These are phyloP conservation scores for Amyelois transitella DNA, from an alignment of 1,140 invertebrate genomes.

Conservation along the genomic window DNA sequence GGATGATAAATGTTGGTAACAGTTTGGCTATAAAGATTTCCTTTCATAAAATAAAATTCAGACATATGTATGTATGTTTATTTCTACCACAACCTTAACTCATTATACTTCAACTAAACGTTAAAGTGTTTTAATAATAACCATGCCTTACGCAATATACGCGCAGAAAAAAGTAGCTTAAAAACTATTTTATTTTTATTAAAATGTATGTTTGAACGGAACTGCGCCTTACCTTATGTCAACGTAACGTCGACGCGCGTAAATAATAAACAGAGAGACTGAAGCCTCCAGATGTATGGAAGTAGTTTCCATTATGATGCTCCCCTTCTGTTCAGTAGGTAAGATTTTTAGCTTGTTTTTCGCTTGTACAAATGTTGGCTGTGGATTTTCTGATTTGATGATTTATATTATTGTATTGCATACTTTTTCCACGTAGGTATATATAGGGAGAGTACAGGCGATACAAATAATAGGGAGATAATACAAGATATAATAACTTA, in stretches of 20 bases:
- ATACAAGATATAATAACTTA: no score
- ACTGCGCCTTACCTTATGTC: conserved; percentile 7
- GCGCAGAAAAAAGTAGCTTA: background rate
- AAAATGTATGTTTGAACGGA: conserved; percentile 5
- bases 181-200: background rate
- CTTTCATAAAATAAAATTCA: background rate
- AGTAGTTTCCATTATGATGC: background rate
- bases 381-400: no score
- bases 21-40: background rate
- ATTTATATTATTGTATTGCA: no score
- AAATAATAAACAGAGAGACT: background rate
- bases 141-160: background rate
- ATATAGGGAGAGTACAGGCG: no score
- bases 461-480: no score
- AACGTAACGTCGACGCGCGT: background rate
- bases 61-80: background rate
- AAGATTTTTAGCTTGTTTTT: no score
- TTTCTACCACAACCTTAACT: background rate
- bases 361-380: no score
- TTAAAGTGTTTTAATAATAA: background rate
- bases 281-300: background rate
- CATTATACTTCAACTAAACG: background rate
- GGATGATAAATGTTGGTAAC: no score
- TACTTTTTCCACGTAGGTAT: no score
- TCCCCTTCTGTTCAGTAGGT: background rate